These are phyloP conservation scores for Artemia sp. DNA, from an alignment of 2,888 invertebrate genomes.

Conservation along the genomic window DNA sequence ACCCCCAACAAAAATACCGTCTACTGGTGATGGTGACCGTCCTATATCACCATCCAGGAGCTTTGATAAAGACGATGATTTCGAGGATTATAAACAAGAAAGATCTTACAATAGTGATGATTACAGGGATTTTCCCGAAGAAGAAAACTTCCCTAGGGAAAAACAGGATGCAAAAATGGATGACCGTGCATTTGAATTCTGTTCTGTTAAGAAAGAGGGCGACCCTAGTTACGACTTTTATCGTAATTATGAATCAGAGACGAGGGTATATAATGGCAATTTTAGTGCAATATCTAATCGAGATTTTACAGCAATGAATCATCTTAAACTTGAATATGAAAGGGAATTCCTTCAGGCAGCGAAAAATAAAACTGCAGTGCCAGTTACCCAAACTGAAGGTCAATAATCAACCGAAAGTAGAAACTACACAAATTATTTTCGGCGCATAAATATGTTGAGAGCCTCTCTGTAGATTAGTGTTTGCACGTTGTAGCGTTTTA, in stretches of 20 bases:
- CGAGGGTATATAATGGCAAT: constrained; percentile 4
- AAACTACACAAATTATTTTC: no score
- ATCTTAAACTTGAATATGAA: constrained; percentile 1
- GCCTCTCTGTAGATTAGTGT: no score
- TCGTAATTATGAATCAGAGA: not conserved
- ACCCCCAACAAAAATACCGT: not conserved
- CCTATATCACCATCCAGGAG: not conserved
- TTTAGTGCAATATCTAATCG: constrained; percentile 14
- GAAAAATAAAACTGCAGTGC: not conserved
- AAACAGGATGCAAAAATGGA: constrained; percentile 2
- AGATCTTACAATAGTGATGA: not conserved
- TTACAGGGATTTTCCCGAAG: not conserved
- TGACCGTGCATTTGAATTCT: not conserved
- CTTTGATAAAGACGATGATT: constrained; percentile 7
- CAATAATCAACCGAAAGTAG: not conserved
- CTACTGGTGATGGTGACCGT: constrained; percentile 1
- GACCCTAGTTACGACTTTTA: constrained; percentile 9
- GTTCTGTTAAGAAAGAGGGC: not conserved
- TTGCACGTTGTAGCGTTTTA: no score
- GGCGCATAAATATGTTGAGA: no score
- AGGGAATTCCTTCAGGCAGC: not conserved
- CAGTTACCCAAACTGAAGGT: not conserved
- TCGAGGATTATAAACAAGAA: constrained; percentile 7
- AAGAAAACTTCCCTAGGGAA: constrained; percentile 4
- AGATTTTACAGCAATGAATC: not conserved